These are phyloP conservation scores for Lepus townsendii DNA, from an alignment of 2,797 vertebrate genomes.

Conservation along the genomic window DNA sequence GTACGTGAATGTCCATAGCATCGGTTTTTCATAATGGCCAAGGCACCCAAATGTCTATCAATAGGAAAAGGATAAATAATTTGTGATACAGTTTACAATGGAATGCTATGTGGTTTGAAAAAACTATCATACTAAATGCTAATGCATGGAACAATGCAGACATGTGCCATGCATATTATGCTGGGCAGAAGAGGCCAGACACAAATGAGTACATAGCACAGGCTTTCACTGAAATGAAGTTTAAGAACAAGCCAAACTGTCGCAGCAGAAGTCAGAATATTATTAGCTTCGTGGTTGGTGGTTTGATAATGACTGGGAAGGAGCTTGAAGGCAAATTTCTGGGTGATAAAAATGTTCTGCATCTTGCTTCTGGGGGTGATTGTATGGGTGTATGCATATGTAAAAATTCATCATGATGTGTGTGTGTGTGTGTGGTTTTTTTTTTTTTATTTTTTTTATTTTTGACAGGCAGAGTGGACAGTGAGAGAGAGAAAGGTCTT, in stretches of 20 bases:
- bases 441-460: no score
- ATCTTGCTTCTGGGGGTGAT: constrained; percentile 1
- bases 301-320: neutral
- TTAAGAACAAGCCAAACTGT: neutral
- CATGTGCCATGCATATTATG: neutral
- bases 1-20: neutral
- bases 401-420: neutral
- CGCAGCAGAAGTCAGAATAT: constrained; percentile 28
- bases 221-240: constrained; percentile 33
- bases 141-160: neutral
- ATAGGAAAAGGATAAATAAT: neutral
- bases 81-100: neutral
- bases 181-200: neutral
- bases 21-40: neutral
- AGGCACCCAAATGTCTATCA: neutral
- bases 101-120: neutral
- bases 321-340: neutral
- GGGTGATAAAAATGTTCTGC: neutral
- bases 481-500: no score
- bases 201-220: neutral
- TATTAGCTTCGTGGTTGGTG: neutral
- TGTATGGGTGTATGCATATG: neutral
- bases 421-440: no score
- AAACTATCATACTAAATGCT: neutral
- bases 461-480: no score